Evolutionary conservation across 2,888 invertebrate genomes (phyloP).

Genomic region (Megaustenia siamemsis): DNA sequence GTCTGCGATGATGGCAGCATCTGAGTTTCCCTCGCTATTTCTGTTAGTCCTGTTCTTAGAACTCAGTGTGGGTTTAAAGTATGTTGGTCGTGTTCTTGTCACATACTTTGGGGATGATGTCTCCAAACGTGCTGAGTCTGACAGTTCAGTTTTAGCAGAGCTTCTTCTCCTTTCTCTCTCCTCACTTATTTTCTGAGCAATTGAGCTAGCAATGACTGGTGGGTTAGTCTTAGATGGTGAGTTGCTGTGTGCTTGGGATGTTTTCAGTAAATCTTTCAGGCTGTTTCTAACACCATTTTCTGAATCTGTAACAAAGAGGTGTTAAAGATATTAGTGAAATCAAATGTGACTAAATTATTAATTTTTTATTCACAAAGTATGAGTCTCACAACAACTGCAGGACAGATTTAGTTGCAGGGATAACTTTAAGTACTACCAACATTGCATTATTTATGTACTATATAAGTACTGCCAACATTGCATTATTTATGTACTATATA

Average conservation of each 20-base stretch:
- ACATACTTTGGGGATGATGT: constrained; percentile 19
- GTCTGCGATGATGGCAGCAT: constrained; percentile 1
- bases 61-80: constrained; percentile 52
- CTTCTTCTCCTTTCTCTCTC: constrained; percentile 42
- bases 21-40: neutral
- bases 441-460: too few relatives aligned
- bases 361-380: too few relatives aligned
- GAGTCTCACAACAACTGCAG: too few relatives aligned
- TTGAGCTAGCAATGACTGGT: constrained; percentile 24
- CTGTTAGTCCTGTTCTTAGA: constrained; percentile 51
- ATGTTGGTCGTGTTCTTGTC: constrained; percentile 49
- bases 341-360: too few relatives aligned
- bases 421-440: too few relatives aligned
- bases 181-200: constrained; percentile 32
- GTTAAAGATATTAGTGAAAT: too few relatives aligned
- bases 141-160: neutral
- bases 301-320: constrained; percentile 13
- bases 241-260: constrained; percentile 1
- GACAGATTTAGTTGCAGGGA: too few relatives aligned
- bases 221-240: neutral
- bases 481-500: too few relatives aligned
- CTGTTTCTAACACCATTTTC: constrained; percentile 14
- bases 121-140: neutral
- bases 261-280: constrained; percentile 22
- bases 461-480: too few relatives aligned